phyloP scores from a whole-genome alignment of 1,140 invertebrate species.

The Monochamus saltuarius region DNA sequence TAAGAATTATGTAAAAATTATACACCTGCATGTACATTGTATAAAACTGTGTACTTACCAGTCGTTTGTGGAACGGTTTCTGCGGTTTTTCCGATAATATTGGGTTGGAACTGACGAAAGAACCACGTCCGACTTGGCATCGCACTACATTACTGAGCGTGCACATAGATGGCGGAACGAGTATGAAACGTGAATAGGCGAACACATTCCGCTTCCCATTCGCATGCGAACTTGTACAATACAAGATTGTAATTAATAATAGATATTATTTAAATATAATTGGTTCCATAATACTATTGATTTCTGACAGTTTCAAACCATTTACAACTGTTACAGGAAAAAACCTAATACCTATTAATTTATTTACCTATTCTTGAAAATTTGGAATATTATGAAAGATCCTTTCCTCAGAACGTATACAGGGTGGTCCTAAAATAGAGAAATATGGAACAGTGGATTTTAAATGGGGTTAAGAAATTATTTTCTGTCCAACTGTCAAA shows the following conservation, averaged over 20 bases:
- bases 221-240: neutral
- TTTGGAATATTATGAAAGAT: too few species aligned
- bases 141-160: slow-evolving; percentile 24
- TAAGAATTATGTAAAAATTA: neutral
- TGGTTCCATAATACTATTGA: neutral
- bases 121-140: slow-evolving; percentile 36
- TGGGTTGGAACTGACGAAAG: slow-evolving; percentile 1
- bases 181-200: neutral
- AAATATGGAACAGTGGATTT: too few species aligned
- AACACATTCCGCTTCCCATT: neutral
- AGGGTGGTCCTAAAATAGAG: too few species aligned
- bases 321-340: too few species aligned
- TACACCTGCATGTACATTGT: neutral
- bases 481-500: too few species aligned
- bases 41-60: slow-evolving; percentile 6
- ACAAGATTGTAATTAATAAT: neutral
- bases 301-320: slow-evolving; percentile 12
- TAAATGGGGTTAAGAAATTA: too few species aligned
- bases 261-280: neutral
- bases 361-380: too few species aligned
- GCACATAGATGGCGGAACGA: neutral
- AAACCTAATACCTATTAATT: too few species aligned
- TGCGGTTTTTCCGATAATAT: neutral
- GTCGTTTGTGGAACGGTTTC: neutral
- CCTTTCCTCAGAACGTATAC: too few species aligned